Conservation (phyloP, 2,888 invertebrate genomes). For the Adelognathus sp. region DNA sequence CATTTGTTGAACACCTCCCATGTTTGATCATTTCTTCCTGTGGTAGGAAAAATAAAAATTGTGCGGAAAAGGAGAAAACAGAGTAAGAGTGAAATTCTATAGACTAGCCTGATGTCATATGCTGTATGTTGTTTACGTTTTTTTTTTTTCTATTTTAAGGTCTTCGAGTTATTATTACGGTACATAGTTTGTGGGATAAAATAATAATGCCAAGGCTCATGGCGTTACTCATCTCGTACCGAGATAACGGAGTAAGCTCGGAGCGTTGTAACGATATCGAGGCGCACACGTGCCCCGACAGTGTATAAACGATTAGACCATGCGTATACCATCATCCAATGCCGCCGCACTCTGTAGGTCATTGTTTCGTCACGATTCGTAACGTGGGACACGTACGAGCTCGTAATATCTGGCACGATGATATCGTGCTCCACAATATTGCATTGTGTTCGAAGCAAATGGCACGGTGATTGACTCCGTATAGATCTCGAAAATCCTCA, state of each 20-base stretch:
- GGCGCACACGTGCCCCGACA: background rate
- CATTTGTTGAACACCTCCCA: too few species aligned
- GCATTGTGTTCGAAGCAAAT: background rate
- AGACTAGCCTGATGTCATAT: too few species aligned
- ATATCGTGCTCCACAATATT: slow-evolving; percentile 42
- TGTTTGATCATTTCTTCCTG: too few species aligned
- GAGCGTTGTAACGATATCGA: slow-evolving; percentile 32
- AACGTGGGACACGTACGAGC: slow-evolving; percentile 26
- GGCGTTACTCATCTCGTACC: slow-evolving; percentile 52
- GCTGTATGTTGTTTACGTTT: too few species aligned
- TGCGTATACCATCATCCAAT: slow-evolving; percentile 20
- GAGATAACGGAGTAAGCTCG: slow-evolving; percentile 63
- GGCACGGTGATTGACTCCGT: background rate
- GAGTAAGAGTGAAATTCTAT: too few species aligned
- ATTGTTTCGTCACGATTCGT: slow-evolving; percentile 48
- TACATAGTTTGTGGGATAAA: slow-evolving; percentile 41
- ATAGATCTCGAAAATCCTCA: background rate
- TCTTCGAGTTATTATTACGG: background rate
- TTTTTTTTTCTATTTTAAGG: background rate
- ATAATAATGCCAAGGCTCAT: slow-evolving; percentile 74
- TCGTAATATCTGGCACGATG: slow-evolving; percentile 36
- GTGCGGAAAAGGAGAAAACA: too few species aligned
- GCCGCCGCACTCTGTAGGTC: background rate
- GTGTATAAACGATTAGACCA: slow-evolving; percentile 1
- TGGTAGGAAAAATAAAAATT: too few species aligned